These are phyloP conservation scores for Cyanoramphus novaezelandiae DNA, from an alignment of 2,113 vertebrate species.

Conservation along the genomic window DNA sequence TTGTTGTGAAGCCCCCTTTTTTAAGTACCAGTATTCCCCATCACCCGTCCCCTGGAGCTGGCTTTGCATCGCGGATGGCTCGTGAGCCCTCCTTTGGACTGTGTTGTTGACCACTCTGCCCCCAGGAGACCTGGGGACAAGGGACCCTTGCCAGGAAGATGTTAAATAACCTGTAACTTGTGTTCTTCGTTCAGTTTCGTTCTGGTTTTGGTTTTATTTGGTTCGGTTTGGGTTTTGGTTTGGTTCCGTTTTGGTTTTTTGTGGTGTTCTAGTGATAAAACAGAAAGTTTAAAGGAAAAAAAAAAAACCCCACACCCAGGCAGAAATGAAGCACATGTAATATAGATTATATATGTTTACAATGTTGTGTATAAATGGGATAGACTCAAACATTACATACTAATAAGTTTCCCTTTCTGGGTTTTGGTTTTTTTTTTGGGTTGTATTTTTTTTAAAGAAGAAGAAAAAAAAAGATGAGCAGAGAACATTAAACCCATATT, in stretches of 20 bases:
- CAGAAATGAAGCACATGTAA: slow-evolving; percentile 98
- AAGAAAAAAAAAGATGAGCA: slow-evolving; percentile 63
- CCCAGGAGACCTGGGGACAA: slow-evolving; percentile 48
- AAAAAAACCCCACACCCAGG: slow-evolving; percentile 74
- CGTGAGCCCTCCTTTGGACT: slow-evolving; percentile 41
- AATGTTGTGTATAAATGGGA: slow-evolving; percentile 99
- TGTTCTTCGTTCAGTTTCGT: slow-evolving; percentile 52
- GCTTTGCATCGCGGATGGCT: slow-evolving; percentile 40
- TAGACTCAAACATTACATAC: slow-evolving; percentile 84
- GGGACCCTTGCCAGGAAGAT: slow-evolving; percentile 58
- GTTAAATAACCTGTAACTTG: slow-evolving; percentile 68
- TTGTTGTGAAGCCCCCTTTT: slow-evolving; percentile 63
- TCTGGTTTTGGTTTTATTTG: slow-evolving; percentile 43
- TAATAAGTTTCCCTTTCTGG: slow-evolving; percentile 82
- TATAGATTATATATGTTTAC: slow-evolving; percentile 99
- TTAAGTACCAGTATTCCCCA: slow-evolving; percentile 53
- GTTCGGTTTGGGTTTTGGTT: slow-evolving; percentile 36
- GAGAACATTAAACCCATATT: slow-evolving; percentile 78
- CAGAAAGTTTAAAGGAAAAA: slow-evolving; percentile 80
- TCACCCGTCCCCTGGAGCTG: slow-evolving; percentile 22
- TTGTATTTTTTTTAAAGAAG: slow-evolving; percentile 70
- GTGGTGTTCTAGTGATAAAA: slow-evolving; percentile 77
- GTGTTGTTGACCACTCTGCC: slow-evolving; percentile 26
- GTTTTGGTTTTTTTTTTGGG: slow-evolving; percentile 40
- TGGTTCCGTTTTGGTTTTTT: slow-evolving; percentile 48